phyloP scores from a whole-genome alignment of 2,888 invertebrate genomes.

The Eubasilissa splendida region DNA sequence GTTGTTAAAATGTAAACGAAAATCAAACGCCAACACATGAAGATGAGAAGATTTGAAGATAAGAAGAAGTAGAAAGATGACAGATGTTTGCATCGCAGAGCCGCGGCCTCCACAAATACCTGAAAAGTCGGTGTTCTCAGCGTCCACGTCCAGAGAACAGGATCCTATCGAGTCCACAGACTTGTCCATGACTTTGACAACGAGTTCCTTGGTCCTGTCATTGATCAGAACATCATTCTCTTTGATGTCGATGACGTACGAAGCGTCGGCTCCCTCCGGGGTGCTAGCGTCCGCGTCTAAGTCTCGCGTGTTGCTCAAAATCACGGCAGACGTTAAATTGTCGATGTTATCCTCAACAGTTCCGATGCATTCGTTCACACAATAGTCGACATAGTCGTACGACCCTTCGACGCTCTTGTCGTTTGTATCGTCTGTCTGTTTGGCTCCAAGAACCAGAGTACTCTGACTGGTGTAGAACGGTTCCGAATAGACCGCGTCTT shows the following conservation, averaged over 20 bases:
- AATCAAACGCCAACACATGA: slow-evolving; percentile 59
- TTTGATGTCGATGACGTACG: slow-evolving; percentile 69
- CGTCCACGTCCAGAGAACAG: slow-evolving; percentile 89
- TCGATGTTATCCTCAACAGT: not conserved
- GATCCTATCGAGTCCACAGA: slow-evolving; percentile 89
- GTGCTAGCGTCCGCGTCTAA: not conserved
- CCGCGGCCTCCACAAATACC: slow-evolving; percentile 69
- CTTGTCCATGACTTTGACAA: slow-evolving; percentile 79
- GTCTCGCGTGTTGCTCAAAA: not conserved
- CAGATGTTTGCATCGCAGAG: not conserved
- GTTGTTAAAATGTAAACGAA: slow-evolving; percentile 3
- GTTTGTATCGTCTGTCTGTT: no score
- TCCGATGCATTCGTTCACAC: slow-evolving; percentile 14
- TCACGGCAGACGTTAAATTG: not conserved
- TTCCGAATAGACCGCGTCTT: slow-evolving; percentile 69
- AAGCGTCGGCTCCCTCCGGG: not conserved
- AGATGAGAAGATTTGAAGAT: slow-evolving; percentile 55
- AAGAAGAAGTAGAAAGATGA: slow-evolving; percentile 5
- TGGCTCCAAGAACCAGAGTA: slow-evolving; percentile 66
- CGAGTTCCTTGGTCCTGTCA: slow-evolving; percentile 65
- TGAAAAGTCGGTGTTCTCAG: slow-evolving; percentile 80
- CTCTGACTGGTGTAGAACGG: slow-evolving; percentile 70
- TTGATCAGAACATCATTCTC: slow-evolving; percentile 67
- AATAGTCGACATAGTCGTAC: slow-evolving; percentile 34
- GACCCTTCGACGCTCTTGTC: not conserved